Evolutionary conservation across 2,888 invertebrate species (phyloP).

Genomic region (Mesochorus sp.): DNA sequence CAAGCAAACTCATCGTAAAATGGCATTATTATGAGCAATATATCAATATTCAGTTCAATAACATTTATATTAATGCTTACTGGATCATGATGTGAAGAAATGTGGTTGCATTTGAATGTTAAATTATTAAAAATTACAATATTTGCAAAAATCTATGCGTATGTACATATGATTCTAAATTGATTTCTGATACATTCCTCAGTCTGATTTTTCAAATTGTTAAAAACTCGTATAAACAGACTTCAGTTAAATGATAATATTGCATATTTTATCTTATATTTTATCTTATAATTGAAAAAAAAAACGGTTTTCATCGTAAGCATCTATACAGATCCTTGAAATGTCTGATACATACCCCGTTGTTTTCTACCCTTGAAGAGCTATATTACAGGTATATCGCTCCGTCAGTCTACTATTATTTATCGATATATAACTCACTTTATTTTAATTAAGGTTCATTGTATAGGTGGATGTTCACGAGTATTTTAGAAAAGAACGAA

Average conservation of each 20-base stretch:
- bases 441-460: constrained; percentile 60
- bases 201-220: constrained; percentile 9
- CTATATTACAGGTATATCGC: constrained; percentile 5
- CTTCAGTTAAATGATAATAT: too few relatives aligned
- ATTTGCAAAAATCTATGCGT: too few relatives aligned
- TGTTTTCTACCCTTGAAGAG: constrained; percentile 26
- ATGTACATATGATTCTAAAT: too few relatives aligned
- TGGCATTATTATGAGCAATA: background rate
- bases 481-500: background rate
- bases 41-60: background rate
- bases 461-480: constrained; percentile 1
- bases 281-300: constrained; percentile 44
- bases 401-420: constrained; percentile 30
- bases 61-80: background rate
- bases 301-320: constrained; percentile 26
- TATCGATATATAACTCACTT: constrained; percentile 58
- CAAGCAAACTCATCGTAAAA: background rate
- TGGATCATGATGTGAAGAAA: background rate
- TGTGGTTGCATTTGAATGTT: too few relatives aligned
- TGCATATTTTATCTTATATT: constrained; percentile 15
- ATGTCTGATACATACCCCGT: background rate
- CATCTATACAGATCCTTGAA: background rate
- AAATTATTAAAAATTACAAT: too few relatives aligned
- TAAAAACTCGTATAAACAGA: constrained; percentile 13
- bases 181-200: background rate